phyloP scores from a whole-genome alignment of 2,888 invertebrate species.

The Autographa pulchrina region DNA sequence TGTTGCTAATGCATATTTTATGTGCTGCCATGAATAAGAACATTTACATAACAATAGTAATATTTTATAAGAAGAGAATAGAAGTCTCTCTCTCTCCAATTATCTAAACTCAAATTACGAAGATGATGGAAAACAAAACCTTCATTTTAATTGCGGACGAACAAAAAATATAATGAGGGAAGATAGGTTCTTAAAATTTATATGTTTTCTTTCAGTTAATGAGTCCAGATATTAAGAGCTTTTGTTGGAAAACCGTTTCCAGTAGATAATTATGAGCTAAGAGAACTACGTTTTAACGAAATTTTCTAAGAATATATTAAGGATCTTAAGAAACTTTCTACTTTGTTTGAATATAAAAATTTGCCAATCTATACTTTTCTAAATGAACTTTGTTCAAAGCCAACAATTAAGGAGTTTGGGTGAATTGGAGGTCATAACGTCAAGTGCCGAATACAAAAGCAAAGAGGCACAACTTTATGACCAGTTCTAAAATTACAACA shows the following conservation, averaged over 20 bases:
- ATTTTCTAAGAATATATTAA: conserved; percentile 39
- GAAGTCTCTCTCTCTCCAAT: not conserved
- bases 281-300: conserved; percentile 30
- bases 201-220: conserved; percentile 17
- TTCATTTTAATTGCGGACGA: conserved; percentile 17
- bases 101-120: conserved; percentile 16
- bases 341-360: conserved; percentile 30
- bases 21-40: not conserved
- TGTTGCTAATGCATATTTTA: conserved; percentile 3
- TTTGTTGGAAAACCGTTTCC: conserved; percentile 11
- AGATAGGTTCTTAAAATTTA: conserved; percentile 7
- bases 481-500: conserved; percentile 16
- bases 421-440: conserved; percentile 33
- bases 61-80: not conserved
- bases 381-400: conserved; percentile 47
- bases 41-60: not conserved
- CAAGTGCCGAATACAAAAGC: conserved; percentile 30
- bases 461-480: conserved; percentile 28
- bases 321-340: conserved; percentile 28
- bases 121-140: conserved; percentile 23
- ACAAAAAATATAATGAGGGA: conserved; percentile 35
- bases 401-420: conserved; percentile 44
- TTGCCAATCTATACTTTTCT: conserved; percentile 27
- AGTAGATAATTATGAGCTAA: conserved; percentile 31
- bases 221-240: conserved; percentile 6